A percentile compares a stretch with the other conserved stretches of the same genome.
These are phyloP conservation scores for Steinernema feltiae DNA, from an alignment of 1,140 invertebrate genomes.

Conservation along the genomic window DNA sequence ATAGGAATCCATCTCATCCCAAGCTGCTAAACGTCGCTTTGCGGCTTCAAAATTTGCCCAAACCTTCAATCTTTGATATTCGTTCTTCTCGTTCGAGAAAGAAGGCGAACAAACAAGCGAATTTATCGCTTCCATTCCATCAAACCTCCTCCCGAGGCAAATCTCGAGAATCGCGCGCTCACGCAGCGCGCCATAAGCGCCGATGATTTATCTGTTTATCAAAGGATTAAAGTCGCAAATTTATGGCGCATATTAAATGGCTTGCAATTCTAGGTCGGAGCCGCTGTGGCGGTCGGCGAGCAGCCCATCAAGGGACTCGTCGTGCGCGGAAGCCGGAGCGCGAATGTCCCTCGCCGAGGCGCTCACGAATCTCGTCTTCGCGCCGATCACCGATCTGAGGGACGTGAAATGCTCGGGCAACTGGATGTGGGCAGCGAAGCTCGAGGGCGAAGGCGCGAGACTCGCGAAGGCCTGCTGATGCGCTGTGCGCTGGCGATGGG, in stretches of 20 bases:
- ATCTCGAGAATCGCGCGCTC: neutral
- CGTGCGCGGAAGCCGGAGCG: constrained; percentile 73
- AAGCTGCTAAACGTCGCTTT: too few relatives aligned
- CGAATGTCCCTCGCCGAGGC: constrained; percentile 87
- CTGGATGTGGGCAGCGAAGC: constrained; percentile 98
- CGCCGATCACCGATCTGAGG: constrained; percentile 72
- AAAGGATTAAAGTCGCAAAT: neutral
- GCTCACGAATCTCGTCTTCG: constrained; percentile 89
- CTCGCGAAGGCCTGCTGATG: constrained; percentile 76
- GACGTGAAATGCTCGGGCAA: constrained; percentile 95
- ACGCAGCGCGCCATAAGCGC: neutral
- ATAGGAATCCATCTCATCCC: too few relatives aligned
- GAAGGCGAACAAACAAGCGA: too few relatives aligned
- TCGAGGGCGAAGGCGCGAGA: constrained; percentile 78
- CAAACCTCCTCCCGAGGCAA: neutral
- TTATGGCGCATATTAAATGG: neutral
- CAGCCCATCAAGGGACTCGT: constrained; percentile 89
- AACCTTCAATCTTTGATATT: too few relatives aligned
- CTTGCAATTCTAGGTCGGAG: constrained; percentile 67
- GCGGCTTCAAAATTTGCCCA: too few relatives aligned
- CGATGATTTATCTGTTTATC: neutral
- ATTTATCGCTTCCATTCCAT: too few relatives aligned
- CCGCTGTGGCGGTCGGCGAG: constrained; percentile 87
- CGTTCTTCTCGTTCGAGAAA: too few relatives aligned
- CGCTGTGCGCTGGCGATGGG: constrained; percentile 80